Conservation (phyloP, 2,888 invertebrate genomes). For the Patella pellucida region DNA sequence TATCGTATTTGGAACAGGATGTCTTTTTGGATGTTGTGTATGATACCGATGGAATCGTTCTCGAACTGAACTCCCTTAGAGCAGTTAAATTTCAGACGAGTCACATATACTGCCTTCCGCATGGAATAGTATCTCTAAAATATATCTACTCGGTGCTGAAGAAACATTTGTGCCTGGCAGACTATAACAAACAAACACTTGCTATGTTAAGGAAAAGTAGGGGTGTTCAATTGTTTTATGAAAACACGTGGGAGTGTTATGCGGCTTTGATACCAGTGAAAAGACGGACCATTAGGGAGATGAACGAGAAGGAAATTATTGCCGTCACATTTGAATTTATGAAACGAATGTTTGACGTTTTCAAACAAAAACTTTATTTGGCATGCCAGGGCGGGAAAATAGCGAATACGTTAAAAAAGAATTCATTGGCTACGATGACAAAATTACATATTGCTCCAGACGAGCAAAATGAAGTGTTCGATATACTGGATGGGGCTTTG, state of each 20-base stretch:
- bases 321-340: not conserved
- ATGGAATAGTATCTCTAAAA: not conserved
- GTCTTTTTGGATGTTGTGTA: not conserved
- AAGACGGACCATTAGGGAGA: not conserved
- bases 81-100: not conserved
- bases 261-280: not conserved
- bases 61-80: not conserved
- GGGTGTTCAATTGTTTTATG: not conserved
- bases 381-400: not conserved
- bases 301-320: not conserved
- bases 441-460: slow-evolving; percentile 1
- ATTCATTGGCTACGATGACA: not conserved
- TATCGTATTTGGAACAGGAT: not conserved
- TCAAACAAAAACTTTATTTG: not conserved
- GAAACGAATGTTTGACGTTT: not conserved
- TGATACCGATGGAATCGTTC: not conserved
- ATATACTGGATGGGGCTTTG: not conserved
- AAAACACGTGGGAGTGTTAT: not conserved
- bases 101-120: not conserved
- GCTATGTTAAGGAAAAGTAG: not conserved
- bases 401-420: not conserved
- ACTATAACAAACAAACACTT: not conserved
- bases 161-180: not conserved
- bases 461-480: not conserved
- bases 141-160: not conserved